These are phyloP conservation scores for Zaprionus lachaisei DNA, from an alignment of 1,140 invertebrate species.

Conservation along the genomic window DNA sequence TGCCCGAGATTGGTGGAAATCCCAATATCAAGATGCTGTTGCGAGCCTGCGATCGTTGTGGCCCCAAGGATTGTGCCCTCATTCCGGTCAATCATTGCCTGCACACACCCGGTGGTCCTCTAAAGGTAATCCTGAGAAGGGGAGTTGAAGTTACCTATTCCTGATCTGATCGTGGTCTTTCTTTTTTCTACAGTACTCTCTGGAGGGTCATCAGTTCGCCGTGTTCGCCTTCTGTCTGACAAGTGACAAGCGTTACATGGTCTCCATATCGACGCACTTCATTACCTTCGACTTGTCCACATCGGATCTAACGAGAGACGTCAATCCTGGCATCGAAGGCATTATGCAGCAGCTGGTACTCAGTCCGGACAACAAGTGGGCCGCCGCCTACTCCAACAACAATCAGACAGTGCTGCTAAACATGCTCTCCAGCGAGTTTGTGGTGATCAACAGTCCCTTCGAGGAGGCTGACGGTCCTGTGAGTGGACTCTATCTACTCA, in stretches of 20 bases:
- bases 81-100: conserved; percentile 97
- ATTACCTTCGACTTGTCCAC: conserved; percentile 98
- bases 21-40: conserved; percentile 94
- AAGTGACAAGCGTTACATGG: conserved; percentile 96
- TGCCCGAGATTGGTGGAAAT: conserved; percentile 94
- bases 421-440: conserved; percentile 95
- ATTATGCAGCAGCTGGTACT: conserved; percentile 98
- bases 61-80: conserved; percentile 94
- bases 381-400: conserved; percentile 98
- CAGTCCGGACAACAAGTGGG: conserved; percentile 97
- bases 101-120: conserved; percentile 98
- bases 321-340: conserved; percentile 96
- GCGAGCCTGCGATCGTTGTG: conserved; percentile 94
- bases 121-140: conserved; percentile 88
- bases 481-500: conserved; percentile 90
- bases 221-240: conserved; percentile 97
- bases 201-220: conserved; percentile 99
- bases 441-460: conserved; percentile 93
- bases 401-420: conserved; percentile 95
- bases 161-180: not conserved
- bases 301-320: conserved; percentile 95
- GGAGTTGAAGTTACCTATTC: not conserved
- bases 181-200: conserved; percentile 90
- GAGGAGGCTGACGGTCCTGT: conserved; percentile 86
- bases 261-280: conserved; percentile 98